A percentile compares a stretch with the other conserved stretches of the same genome.
These are phyloP conservation scores for Leptopilina myrica DNA, from an alignment of 2,888 invertebrate species.

Conservation along the genomic window DNA sequence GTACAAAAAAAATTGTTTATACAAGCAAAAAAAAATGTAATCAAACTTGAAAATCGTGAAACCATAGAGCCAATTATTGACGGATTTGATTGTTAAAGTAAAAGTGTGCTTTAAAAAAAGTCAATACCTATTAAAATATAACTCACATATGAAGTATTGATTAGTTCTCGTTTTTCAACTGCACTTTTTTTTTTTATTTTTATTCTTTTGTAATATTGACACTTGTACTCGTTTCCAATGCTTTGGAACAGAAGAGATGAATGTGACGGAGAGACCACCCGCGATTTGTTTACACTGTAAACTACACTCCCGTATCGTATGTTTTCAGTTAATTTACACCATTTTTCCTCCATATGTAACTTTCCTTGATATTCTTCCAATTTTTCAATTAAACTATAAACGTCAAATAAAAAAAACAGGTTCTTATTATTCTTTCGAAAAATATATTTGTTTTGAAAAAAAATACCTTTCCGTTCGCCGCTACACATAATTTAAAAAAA, in stretches of 20 bases:
- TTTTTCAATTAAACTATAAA: too few relatives aligned
- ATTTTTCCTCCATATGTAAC: too few relatives aligned
- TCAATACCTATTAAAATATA: neutral
- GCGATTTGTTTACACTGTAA: too few relatives aligned
- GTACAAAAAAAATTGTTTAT: neutral
- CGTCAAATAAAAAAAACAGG: neutral
- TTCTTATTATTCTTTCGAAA: too few relatives aligned
- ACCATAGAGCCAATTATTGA: neutral
- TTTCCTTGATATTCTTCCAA: too few relatives aligned
- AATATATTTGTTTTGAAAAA: too few relatives aligned
- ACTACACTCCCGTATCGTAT: too few relatives aligned
- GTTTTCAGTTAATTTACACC: too few relatives aligned
- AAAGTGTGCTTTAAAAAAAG: neutral
- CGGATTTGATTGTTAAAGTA: neutral
- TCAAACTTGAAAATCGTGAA: neutral
- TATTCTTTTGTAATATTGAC: conserved; percentile 13
- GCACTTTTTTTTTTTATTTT: neutral
- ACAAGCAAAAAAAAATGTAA: neutral
- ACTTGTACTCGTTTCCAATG: neutral
- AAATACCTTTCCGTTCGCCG: too few relatives aligned
- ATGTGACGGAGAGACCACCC: neutral
- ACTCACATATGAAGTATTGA: neutral
- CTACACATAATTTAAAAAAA: too few relatives aligned
- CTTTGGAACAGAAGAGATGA: neutral
- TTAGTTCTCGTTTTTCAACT: neutral